phyloP scores from a whole-genome alignment of 2,797 vertebrate species.

The Alcedo atthis region DNA sequence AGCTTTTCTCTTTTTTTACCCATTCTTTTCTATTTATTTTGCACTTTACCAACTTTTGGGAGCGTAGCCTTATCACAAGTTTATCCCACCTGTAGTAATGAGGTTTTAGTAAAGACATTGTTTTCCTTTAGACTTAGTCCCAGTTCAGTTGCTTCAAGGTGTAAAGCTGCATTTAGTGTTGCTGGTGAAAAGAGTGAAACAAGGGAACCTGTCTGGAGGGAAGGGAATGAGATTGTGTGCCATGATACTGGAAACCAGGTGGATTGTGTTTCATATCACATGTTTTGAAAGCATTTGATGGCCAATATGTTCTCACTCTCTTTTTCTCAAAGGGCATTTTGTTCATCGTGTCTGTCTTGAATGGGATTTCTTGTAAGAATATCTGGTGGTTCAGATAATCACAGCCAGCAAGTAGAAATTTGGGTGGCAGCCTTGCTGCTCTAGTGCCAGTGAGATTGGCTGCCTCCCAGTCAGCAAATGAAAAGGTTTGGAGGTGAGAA shows the following conservation, averaged over 20 bases:
- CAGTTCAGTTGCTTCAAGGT: neutral
- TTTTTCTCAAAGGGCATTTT: neutral
- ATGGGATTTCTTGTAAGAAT: neutral
- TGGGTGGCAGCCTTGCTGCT: neutral
- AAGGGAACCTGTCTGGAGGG: neutral
- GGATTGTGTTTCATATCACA: fast-evolving
- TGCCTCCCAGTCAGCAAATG: neutral
- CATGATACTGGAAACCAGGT: fast-evolving
- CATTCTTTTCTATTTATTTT: neutral
- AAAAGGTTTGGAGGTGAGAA: neutral
- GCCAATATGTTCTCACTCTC: neutral
- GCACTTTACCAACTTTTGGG: neutral
- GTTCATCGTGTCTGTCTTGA: neutral
- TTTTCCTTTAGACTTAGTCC: slow-evolving; percentile 11
- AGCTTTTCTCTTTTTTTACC: neutral
- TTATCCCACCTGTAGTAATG: neutral
- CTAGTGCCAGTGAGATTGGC: neutral
- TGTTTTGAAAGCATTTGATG: neutral
- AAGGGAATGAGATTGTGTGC: neutral
- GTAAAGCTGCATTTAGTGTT: neutral
- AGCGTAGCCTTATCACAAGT: fast-evolving
- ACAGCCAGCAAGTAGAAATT: neutral
- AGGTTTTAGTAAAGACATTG: neutral
- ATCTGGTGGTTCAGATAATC: neutral
- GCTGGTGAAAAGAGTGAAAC: neutral